phyloP scores from a whole-genome alignment of 1,140 invertebrate species.

The Sitobion miscanthi region DNA sequence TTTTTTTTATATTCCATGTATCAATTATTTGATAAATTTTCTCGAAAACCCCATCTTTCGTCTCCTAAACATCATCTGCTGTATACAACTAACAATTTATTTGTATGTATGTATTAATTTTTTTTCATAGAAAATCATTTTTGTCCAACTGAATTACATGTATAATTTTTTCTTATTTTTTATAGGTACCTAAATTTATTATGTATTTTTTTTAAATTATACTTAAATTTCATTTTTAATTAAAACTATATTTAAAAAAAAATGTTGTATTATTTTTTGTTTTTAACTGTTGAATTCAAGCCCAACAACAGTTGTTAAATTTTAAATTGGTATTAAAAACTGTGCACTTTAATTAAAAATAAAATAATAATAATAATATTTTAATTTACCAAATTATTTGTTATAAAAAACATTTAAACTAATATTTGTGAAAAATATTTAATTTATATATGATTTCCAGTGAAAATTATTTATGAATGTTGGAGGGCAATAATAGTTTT shows the following conservation, averaged over 20 bases:
- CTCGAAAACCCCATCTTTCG: not conserved
- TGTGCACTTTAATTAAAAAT: not conserved
- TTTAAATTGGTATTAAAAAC: constrained; percentile 10
- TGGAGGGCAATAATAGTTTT: not conserved
- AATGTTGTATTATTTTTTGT: constrained; percentile 34
- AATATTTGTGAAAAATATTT: not conserved
- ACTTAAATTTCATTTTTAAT: constrained; percentile 45
- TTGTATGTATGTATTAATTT: constrained; percentile 35
- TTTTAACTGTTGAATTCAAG: constrained; percentile 37
- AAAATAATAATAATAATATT: not conserved
- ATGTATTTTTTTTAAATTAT: constrained; percentile 40
- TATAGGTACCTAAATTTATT: constrained; percentile 41
- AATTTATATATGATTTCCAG: not conserved
- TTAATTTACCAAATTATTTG: constrained; percentile 21
- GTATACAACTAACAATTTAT: constrained; percentile 11
- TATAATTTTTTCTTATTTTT: constrained; percentile 51
- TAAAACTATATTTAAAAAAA: constrained; percentile 38
- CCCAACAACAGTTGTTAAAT: not conserved
- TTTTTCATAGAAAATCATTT: constrained; percentile 42
- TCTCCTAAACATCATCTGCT: constrained; percentile 23
- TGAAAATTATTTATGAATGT: not conserved
- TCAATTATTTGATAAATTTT: constrained; percentile 22
- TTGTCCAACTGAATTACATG: constrained; percentile 42
- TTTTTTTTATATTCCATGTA: constrained; percentile 36
- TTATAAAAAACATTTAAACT: not conserved